Conservation (phyloP, 92 coral and sea anemone genomes). For the Epizoanthus fatuus region DNA sequence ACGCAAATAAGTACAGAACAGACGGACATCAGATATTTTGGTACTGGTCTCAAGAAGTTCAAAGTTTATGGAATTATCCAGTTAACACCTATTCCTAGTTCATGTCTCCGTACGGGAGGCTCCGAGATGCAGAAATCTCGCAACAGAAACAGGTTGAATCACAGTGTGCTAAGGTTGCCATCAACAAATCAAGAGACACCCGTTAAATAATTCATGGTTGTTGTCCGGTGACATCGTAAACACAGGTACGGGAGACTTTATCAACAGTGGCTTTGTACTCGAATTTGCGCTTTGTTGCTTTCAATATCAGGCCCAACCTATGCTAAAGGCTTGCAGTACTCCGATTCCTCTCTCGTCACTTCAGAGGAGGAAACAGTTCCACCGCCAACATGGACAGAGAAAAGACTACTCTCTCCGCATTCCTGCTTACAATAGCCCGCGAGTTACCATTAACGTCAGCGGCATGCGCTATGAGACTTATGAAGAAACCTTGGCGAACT, state of each 20-base stretch:
- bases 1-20: too few species aligned
- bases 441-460: slow-evolving; percentile 94
- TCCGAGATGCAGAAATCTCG: background rate
- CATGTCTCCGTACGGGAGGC: background rate
- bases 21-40: too few species aligned
- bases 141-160: background rate
- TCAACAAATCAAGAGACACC: background rate
- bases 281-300: background rate
- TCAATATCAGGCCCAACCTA: slow-evolving; percentile 5
- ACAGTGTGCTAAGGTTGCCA: background rate
- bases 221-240: background rate
- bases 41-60: too few species aligned
- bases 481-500: slow-evolving; percentile 91
- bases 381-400: slow-evolving; percentile 36
- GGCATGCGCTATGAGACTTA: slow-evolving; percentile 97
- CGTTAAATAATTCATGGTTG: background rate
- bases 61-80: too few species aligned
- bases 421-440: slow-evolving; percentile 92
- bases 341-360: slow-evolving; percentile 14
- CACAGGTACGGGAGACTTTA: background rate
- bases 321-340: slow-evolving; percentile 41
- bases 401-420: slow-evolving; percentile 20
- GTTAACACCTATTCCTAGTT: background rate
- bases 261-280: background rate
- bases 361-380: slow-evolving; percentile 21